A percentile compares a stretch with the other conserved stretches of the same genome.
Conservation (phyloP, 2,888 invertebrate species). For the Heliconius erato region DNA sequence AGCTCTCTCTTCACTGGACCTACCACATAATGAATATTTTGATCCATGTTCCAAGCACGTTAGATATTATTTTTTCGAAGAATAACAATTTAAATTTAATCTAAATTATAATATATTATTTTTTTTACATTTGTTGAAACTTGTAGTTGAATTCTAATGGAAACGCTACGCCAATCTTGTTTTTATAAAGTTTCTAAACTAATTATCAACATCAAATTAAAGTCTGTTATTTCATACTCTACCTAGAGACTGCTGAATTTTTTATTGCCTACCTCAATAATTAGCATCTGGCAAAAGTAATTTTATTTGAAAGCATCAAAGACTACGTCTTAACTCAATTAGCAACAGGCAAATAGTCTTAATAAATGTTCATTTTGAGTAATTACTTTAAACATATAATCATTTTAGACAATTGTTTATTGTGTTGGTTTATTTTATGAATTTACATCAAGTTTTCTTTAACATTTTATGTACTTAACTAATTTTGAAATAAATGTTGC, state of each 20-base stretch:
- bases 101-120: too few relatives aligned
- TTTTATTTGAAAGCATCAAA: conserved; percentile 37
- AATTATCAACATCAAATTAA: conserved; percentile 1
- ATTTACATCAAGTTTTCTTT: not conserved
- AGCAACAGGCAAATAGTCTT: conserved; percentile 31
- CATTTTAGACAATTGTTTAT: conserved; percentile 4
- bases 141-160: not conserved
- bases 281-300: conserved; percentile 23
- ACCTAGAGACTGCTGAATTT: not conserved
- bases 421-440: not conserved
- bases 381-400: conserved; percentile 21
- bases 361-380: conserved; percentile 36
- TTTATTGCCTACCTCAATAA: conserved; percentile 22
- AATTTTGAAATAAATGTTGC: not conserved
- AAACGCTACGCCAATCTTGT: too few relatives aligned
- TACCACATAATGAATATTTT: conserved; percentile 83
- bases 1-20: conserved; percentile 77
- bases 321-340: conserved; percentile 40
- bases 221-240: not conserved
- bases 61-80: conserved; percentile 78
- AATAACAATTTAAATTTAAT: conserved; percentile 54
- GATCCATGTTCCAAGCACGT: conserved; percentile 74
- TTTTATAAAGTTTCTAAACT: too few relatives aligned
- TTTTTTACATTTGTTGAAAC: not conserved
- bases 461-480: not conserved